Evolutionary conservation across 2,113 vertebrate species (phyloP).

Genomic region (Taxidea taxus): DNA sequence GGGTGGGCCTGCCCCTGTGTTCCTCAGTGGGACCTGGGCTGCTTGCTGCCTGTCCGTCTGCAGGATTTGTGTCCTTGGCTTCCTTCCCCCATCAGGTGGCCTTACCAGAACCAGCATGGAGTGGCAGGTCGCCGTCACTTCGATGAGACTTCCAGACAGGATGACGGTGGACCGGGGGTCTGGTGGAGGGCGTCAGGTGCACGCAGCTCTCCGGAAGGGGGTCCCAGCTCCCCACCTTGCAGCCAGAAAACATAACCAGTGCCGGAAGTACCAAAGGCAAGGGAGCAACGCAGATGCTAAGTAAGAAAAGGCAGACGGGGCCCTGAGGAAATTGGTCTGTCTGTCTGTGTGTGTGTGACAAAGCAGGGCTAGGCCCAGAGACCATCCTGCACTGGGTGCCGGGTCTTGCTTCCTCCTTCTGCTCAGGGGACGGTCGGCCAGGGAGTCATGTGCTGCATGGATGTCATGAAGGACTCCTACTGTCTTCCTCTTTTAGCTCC

Average conservation of each 20-base stretch:
- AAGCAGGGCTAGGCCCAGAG: too few species aligned
- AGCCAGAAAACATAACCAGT: neutral
- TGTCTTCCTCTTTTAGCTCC: neutral
- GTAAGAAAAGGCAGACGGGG: neutral
- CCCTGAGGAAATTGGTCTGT: too few species aligned
- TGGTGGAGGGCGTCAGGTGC: too few species aligned
- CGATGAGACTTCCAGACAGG: neutral
- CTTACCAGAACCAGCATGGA: neutral
- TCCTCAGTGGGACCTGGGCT: neutral
- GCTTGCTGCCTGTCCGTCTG: fast-evolving
- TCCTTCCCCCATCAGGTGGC: neutral
- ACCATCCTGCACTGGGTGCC: neutral
- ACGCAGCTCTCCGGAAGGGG: neutral
- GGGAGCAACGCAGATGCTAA: neutral
- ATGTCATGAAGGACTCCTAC: neutral
- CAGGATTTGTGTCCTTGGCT: fast-evolving
- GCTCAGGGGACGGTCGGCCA: neutral
- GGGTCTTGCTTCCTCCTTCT: neutral
- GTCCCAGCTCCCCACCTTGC: neutral
- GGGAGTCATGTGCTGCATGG: fast-evolving
- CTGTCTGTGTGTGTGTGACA: fast-evolving
- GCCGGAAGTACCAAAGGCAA: neutral
- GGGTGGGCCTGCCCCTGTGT: neutral
- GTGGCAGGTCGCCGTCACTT: neutral
- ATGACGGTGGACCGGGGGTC: neutral